Percentiles rank a stretch among this genome's conserved stretches.
phyloP scores from a whole-genome alignment of 2,797 vertebrate genomes.

The Mus minutoides region DNA sequence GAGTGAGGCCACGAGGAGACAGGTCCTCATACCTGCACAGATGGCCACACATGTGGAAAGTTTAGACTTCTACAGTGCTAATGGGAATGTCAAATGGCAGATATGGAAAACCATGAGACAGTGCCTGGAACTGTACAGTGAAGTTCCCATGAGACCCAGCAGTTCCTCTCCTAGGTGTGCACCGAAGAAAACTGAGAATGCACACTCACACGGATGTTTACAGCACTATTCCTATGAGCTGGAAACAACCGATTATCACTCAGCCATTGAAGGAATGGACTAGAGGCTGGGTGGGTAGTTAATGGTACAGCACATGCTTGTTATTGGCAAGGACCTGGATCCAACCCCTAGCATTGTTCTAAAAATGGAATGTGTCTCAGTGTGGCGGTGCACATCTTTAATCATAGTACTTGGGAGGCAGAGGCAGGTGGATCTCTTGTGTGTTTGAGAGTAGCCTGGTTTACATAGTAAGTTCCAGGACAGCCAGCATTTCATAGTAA shows the following conservation, averaged over 20 bases:
- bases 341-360: not conserved
- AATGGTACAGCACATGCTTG: not conserved
- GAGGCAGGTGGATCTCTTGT: not conserved
- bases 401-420: not conserved
- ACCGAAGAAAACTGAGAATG: slow-evolving; percentile 11
- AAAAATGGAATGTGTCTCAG: not conserved
- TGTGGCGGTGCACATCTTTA: not conserved
- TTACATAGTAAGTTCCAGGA: not conserved
- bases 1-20: not conserved
- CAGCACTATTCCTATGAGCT: not conserved
- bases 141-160: not conserved
- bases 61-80: not conserved
- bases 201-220: not conserved
- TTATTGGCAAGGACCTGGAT: too few relatives aligned
- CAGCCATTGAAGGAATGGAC: not conserved
- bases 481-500: not conserved
- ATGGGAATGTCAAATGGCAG: not conserved
- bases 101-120: not conserved
- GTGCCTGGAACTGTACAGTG: not conserved
- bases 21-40: not conserved
- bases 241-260: not conserved
- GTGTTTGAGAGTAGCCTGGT: not conserved
- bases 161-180: not conserved
- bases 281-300: not conserved
- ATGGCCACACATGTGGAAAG: not conserved